phyloP scores from a whole-genome alignment of 2,888 invertebrate genomes.

The Pollenia griseotomentosa region DNA sequence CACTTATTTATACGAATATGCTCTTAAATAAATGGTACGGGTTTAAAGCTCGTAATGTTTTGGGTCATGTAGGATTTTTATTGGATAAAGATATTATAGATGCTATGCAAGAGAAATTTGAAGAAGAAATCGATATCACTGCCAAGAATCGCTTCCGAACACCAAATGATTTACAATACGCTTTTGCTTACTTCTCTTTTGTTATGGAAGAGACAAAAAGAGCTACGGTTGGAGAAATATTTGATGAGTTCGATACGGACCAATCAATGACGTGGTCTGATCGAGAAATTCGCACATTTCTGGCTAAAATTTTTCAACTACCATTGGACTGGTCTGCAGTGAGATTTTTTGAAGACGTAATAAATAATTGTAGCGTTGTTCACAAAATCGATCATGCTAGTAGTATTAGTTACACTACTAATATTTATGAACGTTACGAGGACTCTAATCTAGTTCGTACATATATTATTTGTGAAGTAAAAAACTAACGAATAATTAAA shows the following conservation, averaged over 20 bases:
- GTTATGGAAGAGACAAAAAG: constrained; percentile 87
- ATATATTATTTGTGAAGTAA: neutral
- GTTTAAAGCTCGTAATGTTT: constrained; percentile 88
- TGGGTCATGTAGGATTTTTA: constrained; percentile 91
- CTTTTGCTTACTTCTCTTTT: constrained; percentile 92
- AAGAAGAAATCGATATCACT: constrained; percentile 87
- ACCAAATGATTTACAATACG: constrained; percentile 90
- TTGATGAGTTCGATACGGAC: constrained; percentile 90
- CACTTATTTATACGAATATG: constrained; percentile 88
- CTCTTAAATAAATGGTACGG: constrained; percentile 89
- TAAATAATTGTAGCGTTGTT: constrained; percentile 87
- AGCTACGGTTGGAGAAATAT: constrained; percentile 86
- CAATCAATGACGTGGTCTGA: constrained; percentile 91
- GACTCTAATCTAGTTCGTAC: constrained; percentile 88
- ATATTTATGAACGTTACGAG: constrained; percentile 89
- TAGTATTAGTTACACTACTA: constrained; percentile 83
- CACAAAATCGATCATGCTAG: constrained; percentile 76
- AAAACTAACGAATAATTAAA: neutral
- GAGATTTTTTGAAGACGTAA: constrained; percentile 87
- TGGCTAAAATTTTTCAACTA: constrained; percentile 88
- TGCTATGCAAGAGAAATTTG: constrained; percentile 87
- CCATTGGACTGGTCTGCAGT: constrained; percentile 88
- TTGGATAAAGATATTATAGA: constrained; percentile 88
- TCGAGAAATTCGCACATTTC: constrained; percentile 89
- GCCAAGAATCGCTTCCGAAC: constrained; percentile 88